Conservation (phyloP, 2,797 vertebrate genomes). For the Eulemur rubriventer region DNA sequence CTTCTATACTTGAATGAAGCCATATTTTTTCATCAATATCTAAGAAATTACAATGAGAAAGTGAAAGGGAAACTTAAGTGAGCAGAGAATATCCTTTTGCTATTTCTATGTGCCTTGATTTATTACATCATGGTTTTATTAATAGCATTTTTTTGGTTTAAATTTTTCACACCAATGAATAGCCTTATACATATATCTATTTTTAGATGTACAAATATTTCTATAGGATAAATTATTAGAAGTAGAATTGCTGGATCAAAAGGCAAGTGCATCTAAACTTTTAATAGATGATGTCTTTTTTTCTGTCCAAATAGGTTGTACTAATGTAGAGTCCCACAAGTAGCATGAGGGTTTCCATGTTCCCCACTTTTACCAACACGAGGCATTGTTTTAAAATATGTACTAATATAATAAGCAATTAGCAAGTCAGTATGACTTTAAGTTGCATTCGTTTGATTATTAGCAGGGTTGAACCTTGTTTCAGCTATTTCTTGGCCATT, state of each 20-base stretch:
- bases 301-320: not conserved
- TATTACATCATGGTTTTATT: not conserved
- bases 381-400: not conserved
- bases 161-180: not conserved
- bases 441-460: not conserved
- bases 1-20: not conserved
- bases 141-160: not conserved
- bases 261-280: not conserved
- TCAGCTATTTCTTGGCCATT: not conserved
- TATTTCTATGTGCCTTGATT: not conserved
- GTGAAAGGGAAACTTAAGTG: not conserved
- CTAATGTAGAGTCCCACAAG: not conserved
- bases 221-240: not conserved
- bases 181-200: not conserved
- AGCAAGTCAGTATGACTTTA: not conserved
- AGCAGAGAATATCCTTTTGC: not conserved
- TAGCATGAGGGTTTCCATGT: fast-evolving
- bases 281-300: not conserved
- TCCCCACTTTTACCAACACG: not conserved
- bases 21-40: not conserved
- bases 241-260: not conserved
- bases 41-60: not conserved
- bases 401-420: not conserved
- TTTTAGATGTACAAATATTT: not conserved
- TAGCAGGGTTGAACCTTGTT: not conserved